Base-by-base conservation (phyloP, 2,888 invertebrate genomes). In the Anoncus sp. region DNA sequence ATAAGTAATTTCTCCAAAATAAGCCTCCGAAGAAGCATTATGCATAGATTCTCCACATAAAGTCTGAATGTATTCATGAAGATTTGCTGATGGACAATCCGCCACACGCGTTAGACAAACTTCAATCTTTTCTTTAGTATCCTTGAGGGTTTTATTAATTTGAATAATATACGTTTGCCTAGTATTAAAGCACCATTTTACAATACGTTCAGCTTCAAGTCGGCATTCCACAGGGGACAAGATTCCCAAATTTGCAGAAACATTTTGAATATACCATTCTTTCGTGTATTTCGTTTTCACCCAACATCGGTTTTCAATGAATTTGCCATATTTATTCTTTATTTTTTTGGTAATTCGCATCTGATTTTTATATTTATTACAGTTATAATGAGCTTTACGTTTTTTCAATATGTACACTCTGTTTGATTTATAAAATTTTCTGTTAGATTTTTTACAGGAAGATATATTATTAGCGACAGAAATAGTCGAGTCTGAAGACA, bases 161-260 rank as follows among this genome's bases (percentile, higher is more conserved):
- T 1, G 14, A 12, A 18, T 9, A 40, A 66, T 40, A 12, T 24
- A 43, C 22, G 40, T 40, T 22, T 53, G n/a, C 18, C 66, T 38
- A 2, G 16, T 16, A 40, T 16, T 9, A 4, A 53, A 66, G 6
- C 16, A 53, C 66, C 66, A 66, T 24, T 24, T 66, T n/a, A 66
- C 40, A 38, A 66, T 24, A 7, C 66, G 66, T 18, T 66, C 66
- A 10, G 66, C 66, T 53, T 66, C 43, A 1, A 53, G 51, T 53
- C 66, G 49, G 22, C 27, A 9, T 4, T 51, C 66, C 4, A 40
- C 40, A 40, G 53, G 66, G 9, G 40, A 53, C n/a, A 0, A 9
- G 3, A 24, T 4, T 3, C 24, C 5, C 12, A 66, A 40, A n/a
- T 20, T 24, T 9, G 1, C 16, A 14, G 38, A 27, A 38, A 53